Conservation (phyloP, 2,888 invertebrate genomes). For the Phyllotreta cruciferae region DNA sequence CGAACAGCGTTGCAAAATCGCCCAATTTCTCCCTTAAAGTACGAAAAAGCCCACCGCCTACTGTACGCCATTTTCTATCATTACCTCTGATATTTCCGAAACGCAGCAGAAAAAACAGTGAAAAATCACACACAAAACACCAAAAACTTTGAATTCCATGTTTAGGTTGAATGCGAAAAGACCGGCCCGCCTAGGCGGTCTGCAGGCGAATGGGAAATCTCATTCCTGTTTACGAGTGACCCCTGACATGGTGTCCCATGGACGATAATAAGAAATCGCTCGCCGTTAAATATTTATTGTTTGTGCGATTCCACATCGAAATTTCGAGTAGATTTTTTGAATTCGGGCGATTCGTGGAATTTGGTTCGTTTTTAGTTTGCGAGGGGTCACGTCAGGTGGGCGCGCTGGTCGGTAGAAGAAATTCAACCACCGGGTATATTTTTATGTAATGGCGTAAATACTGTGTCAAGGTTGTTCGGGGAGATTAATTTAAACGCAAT, state of each 20-base stretch:
- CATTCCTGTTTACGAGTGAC: slow-evolving; percentile 53
- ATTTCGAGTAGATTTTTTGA: slow-evolving; percentile 9
- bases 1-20: no score
- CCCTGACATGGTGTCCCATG: slow-evolving; percentile 51
- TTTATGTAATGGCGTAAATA: no score
- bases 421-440: no score
- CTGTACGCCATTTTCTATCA: no score
- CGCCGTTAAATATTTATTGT: slow-evolving; percentile 30
- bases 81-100: slow-evolving; percentile 31
- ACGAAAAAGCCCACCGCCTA: no score
- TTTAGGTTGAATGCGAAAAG: slow-evolving; percentile 45
- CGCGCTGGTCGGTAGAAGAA: no score
- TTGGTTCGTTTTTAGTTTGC: no score
- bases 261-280: slow-evolving; percentile 46
- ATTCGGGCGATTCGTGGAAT: no score
- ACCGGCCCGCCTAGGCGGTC: slow-evolving; percentile 49
- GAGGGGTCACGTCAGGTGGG: no score
- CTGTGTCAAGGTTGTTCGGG: no score
- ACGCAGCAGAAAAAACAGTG: slow-evolving; percentile 22
- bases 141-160: slow-evolving; percentile 35
- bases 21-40: no score
- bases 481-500: no score
- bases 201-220: slow-evolving; percentile 53
- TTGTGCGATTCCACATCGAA: slow-evolving; percentile 20
- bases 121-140: slow-evolving; percentile 38